Base-by-base conservation (phyloP, 2,113 vertebrate genomes). In the Periophthalmus modestus region DNA sequence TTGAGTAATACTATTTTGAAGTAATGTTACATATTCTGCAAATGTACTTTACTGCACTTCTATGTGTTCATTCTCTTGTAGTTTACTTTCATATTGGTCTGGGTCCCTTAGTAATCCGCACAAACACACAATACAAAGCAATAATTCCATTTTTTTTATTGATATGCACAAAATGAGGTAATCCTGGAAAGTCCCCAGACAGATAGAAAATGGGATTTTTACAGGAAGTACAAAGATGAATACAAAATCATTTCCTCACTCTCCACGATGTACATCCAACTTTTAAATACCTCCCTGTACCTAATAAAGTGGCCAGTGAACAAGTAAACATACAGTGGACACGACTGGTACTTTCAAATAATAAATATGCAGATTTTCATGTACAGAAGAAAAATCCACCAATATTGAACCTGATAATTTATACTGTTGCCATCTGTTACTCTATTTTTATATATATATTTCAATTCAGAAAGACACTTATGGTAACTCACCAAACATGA, bases 121-220 rank as follows among this genome's bases (percentile, higher is more conserved):
- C 62, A 43, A 71, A 48, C 52, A 83, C 57, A 66, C 46, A 84
- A 18, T 55, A 23, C 24, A 39, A 11, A 50, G 48, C 66, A 62
- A 47, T 48, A 48, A 78, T 75, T 79, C 24, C 23, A 74, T 61
- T 10, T 74, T n/a, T 84, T 80, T 79, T 79, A 10, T 81, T 82
- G 14, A 75, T 39, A 73, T 68, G 78, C 69, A 59, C 50, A 71
- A 72, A 71, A 78, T 67, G 65, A 80, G 67, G 66, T 19, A 55
- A 72, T 14, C 2, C 50, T 4, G 66, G 34, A 34, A 65, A 73
- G 73, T 81, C 81, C 72, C 52, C 9, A 19, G 19, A 54, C 52
- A 54, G 52, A 52, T 52, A 52, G 50, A 34, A 18, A 19, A 63
- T 63, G 61, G 18, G 5, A 36, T 19, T 10, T 34, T 65, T 65